These are phyloP conservation scores for Noturus placidus DNA, from an alignment of 2,113 vertebrate species.

Conservation along the genomic window DNA sequence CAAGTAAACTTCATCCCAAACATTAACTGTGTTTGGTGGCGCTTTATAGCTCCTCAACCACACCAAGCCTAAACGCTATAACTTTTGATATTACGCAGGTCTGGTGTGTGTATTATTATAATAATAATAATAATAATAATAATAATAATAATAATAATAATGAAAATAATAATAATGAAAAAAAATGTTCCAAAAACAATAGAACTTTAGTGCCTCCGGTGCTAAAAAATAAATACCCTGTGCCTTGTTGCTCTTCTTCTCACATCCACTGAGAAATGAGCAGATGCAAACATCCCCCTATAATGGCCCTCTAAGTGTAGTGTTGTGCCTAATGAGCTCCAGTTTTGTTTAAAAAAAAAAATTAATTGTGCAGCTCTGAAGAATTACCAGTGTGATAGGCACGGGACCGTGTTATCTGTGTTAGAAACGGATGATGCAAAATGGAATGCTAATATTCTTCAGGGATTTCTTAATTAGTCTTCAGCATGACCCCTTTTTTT, in stretches of 20 bases:
- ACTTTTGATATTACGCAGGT: too few relatives aligned
- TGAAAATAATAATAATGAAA: too few relatives aligned
- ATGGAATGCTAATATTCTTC: slow-evolving; percentile 36
- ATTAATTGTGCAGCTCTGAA: slow-evolving; percentile 30
- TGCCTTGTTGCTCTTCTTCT: slow-evolving; percentile 6
- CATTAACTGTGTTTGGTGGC: too few relatives aligned
- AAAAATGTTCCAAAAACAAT: too few relatives aligned
- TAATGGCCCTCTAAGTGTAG: slow-evolving; percentile 46
- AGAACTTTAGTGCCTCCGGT: too few relatives aligned
- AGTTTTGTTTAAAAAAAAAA: slow-evolving; percentile 42
- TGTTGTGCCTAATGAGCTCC: slow-evolving; percentile 45
- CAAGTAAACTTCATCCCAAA: too few relatives aligned
- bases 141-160: too few relatives aligned
- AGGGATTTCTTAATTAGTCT: slow-evolving; percentile 50
- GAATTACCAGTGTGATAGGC: slow-evolving; percentile 28
- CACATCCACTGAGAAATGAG: slow-evolving; percentile 28
- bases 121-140: too few relatives aligned
- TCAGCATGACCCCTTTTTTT: slow-evolving; percentile 34
- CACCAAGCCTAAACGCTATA: too few relatives aligned
- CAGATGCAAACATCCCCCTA: slow-evolving; percentile 20
- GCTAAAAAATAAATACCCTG: not conserved
- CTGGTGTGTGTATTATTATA: too few relatives aligned
- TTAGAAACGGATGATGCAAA: slow-evolving; percentile 7
- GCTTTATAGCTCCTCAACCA: too few relatives aligned
- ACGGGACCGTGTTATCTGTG: slow-evolving; percentile 44